Conservation (phyloP, 2,113 vertebrate genomes). For the Halichoerus grypus region DNA sequence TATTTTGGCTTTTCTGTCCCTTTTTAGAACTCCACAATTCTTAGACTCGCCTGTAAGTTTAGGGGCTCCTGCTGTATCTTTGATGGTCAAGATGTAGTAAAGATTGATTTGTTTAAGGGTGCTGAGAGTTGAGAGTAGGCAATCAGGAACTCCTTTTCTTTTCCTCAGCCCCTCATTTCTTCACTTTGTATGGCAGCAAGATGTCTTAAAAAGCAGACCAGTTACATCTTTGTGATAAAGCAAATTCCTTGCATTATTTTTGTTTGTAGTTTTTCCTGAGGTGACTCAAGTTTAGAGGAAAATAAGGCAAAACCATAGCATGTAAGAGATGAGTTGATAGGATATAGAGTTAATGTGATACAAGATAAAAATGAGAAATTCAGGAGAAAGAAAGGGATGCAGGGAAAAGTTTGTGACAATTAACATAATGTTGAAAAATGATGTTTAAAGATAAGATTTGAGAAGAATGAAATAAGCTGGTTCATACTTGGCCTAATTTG, state of each 20-base stretch:
- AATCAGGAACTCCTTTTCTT: neutral
- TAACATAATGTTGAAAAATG: neutral
- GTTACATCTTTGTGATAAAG: conserved; percentile 3
- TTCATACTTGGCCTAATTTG: neutral
- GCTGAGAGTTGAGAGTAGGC: neutral
- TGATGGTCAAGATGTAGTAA: neutral
- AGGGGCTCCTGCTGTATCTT: neutral
- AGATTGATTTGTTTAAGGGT: neutral
- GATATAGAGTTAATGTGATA: neutral
- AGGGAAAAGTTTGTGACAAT: neutral
- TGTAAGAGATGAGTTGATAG: neutral
- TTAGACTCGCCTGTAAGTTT: neutral
- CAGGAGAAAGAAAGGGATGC: neutral
- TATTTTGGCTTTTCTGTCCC: conserved; percentile 39
- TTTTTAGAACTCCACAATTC: neutral
- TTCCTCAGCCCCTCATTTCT: neutral
- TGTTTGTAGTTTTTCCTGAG: conserved; percentile 27
- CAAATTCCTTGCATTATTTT: neutral
- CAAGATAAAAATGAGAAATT: neutral
- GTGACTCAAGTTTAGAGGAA: neutral
- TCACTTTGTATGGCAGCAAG: neutral
- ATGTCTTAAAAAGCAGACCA: neutral
- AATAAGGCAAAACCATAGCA: neutral
- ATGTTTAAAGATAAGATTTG: neutral
- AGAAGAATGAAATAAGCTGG: neutral